phyloP scores from a whole-genome alignment of 2,113 vertebrate genomes.

The Pedetes capensis region DNA sequence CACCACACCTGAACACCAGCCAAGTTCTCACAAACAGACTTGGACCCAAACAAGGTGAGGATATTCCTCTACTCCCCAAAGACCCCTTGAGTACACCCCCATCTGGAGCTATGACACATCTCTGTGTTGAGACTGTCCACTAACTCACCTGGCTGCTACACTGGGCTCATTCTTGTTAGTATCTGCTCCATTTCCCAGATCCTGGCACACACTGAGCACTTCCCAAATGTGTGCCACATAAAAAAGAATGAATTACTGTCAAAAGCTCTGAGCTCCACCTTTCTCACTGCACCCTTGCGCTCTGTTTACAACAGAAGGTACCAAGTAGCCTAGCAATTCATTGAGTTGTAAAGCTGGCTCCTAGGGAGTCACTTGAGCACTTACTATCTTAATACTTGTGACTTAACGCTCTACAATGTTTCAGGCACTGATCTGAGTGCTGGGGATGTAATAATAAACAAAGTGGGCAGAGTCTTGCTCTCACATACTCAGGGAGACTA shows the following conservation, averaged over 20 bases:
- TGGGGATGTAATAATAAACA: background rate
- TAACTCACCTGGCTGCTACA: background rate
- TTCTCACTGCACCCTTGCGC: background rate
- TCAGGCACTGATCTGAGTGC: background rate
- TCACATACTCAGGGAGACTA: background rate
- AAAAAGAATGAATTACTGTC: background rate
- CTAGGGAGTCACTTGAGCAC: background rate
- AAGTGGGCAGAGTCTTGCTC: background rate
- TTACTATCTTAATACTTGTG: background rate
- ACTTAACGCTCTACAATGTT: background rate
- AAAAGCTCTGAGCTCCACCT: background rate
- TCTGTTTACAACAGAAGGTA: background rate
- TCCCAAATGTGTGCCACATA: background rate
- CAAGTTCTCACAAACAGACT: background rate
- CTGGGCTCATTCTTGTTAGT: background rate
- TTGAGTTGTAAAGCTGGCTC: background rate
- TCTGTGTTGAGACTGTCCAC: background rate
- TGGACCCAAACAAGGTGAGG: background rate
- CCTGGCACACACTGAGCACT: background rate
- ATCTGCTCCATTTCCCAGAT: background rate
- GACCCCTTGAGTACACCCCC: background rate
- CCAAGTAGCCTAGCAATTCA: background rate
- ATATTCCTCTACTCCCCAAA: background rate
- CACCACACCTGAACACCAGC: too few relatives aligned
- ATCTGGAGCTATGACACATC: accelerated